A percentile compares a stretch with the other conserved stretches of the same genome.
These are phyloP conservation scores for Eulemur mongoz DNA, from an alignment of 2,797 vertebrate species.

Conservation along the genomic window DNA sequence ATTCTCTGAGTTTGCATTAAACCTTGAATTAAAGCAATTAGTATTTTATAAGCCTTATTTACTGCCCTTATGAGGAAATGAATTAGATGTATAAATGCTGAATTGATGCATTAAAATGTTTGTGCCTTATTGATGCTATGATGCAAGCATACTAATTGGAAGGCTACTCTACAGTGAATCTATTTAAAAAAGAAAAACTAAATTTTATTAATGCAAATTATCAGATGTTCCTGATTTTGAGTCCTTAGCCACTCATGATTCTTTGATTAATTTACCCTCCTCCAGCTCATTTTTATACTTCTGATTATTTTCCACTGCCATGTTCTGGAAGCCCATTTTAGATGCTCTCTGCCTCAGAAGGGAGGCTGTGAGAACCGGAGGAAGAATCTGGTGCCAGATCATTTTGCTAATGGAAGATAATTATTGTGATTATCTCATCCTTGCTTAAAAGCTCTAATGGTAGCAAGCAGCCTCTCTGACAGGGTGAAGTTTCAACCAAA, in stretches of 20 bases:
- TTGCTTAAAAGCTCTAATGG: constrained; percentile 74
- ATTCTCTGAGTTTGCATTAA: constrained; percentile 36
- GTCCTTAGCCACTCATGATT: constrained; percentile 8
- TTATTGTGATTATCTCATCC: constrained; percentile 81
- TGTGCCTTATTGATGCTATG: not conserved
- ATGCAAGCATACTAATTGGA: constrained; percentile 30
- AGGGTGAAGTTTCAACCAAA: constrained; percentile 73
- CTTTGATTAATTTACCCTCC: constrained; percentile 55
- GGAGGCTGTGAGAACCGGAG: constrained; percentile 58
- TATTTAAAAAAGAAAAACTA: not conserved
- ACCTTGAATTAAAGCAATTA: constrained; percentile 66
- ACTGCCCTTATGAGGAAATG: constrained; percentile 20
- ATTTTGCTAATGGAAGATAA: constrained; percentile 79
- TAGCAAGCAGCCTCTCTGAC: constrained; percentile 68
- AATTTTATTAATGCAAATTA: constrained; percentile 48
- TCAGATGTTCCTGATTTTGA: constrained; percentile 42
- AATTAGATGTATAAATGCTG: constrained; percentile 50
- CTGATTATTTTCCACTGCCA: constrained; percentile 51
- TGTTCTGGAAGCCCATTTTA: constrained; percentile 68
- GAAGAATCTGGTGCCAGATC: constrained; percentile 74
- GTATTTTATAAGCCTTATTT: constrained; percentile 61
- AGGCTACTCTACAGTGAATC: not conserved
- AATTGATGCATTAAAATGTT: constrained; percentile 39
- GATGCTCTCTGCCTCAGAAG: constrained; percentile 57
- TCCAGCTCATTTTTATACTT: constrained; percentile 60